A percentile compares a stretch with the other conserved stretches of the same genome.
Evolutionary conservation across 2,888 invertebrate genomes (phyloP).

Genomic region (Colostygia pectinataria): DNA sequence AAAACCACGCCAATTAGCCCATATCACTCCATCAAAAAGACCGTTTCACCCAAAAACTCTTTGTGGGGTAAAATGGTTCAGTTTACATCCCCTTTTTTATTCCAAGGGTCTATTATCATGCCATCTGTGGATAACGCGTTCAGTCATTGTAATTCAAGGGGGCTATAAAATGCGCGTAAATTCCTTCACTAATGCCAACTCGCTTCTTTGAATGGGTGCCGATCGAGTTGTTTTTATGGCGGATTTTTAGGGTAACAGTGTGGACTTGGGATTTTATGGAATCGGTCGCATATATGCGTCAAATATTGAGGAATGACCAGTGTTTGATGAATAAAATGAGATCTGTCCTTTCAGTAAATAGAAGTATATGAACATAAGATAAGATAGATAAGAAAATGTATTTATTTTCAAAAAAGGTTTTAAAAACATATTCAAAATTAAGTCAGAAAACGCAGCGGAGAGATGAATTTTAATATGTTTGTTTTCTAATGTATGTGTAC

Average conservation of each 20-base stretch:
- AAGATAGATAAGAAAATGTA: no score
- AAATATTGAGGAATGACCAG: neutral
- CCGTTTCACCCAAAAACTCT: constrained; percentile 18
- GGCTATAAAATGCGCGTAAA: constrained; percentile 34
- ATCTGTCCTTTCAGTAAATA: no score
- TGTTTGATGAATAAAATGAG: no score
- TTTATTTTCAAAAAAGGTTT: no score
- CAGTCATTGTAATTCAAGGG: constrained; percentile 37
- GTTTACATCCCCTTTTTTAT: constrained; percentile 27
- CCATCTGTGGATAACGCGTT: constrained; percentile 37
- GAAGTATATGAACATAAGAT: no score
- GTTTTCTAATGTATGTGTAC: no score
- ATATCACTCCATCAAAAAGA: constrained; percentile 14
- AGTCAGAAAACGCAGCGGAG: no score
- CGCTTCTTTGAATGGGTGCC: constrained; percentile 30
- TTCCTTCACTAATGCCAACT: constrained; percentile 33
- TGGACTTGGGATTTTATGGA: neutral
- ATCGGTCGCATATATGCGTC: neutral
- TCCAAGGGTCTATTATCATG: constrained; percentile 35
- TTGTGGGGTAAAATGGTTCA: constrained; percentile 19
- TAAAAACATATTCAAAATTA: no score
- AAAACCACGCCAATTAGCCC: constrained; percentile 21
- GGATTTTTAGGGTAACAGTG: constrained; percentile 7
- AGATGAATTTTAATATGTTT: no score
- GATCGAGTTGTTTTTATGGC: constrained; percentile 32